Evolutionary conservation across 2,888 invertebrate genomes (phyloP), one percentile per base, ranked within the genome.

Genomic region (Scrobipalpa costella): DNA sequence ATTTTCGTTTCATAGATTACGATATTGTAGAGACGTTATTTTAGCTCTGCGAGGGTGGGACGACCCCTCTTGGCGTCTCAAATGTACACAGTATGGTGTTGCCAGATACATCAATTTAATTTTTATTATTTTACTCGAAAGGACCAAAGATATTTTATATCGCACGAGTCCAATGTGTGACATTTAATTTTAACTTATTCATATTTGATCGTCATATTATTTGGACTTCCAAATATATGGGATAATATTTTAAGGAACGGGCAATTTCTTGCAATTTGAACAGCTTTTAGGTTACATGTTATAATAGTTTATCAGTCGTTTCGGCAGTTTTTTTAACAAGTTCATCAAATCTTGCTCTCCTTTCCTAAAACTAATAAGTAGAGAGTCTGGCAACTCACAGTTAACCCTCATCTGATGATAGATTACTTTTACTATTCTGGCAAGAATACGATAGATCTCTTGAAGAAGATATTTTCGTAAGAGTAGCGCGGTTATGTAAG

Each of bases 11-110:
- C 33, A 65, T 63, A 62, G 47, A 64, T 64, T 62, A 64, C 62
- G 44, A 59, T 62, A 59, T 55, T 64, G 57, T 62, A 19, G 60
- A 47, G 19, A 47, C 33, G 47, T 49, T 63, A 63, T 67, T 67
- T 66, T 64, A 64, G 66, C 60, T 62, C 50, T 36, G 11, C 17
- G 64, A 61, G 63, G 67, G 66, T 67, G 67, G 67, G 74, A 73
- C 73, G 67, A 59, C 67, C 68, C 69, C 69, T 69, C 55, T 33
- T 8, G 33, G 7, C 27, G n/a, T 40, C 19, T 52, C 52, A 1
- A 52, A 27, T 13, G 27, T 27, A 27, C 27, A 27, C 27, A 2
- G 11, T 52, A 3, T 27, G 5, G 50, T 21, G 50, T 52, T 52
- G 50, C 50, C 50, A 21, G n/a, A 52, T 27, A 52, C 27, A 52